Conservation (phyloP, 2,113 vertebrate genomes). For the Coptodon rendalli region DNA sequence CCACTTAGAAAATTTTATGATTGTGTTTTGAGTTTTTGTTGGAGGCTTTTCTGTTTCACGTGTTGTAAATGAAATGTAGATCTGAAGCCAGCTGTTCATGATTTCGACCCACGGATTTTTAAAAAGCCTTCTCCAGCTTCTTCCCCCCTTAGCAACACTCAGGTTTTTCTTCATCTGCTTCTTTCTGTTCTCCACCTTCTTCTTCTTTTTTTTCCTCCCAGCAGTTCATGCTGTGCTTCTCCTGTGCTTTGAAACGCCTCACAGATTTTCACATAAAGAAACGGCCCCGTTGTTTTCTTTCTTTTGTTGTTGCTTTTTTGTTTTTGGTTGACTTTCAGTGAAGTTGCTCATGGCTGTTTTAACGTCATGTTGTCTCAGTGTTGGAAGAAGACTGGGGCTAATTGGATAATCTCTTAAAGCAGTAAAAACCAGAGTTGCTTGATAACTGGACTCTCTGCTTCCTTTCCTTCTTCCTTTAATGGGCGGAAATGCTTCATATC, state of each 20-base stretch:
- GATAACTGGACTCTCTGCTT: constrained; percentile 38
- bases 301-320: background rate
- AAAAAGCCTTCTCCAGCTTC: background rate
- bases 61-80: background rate
- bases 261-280: constrained; percentile 35
- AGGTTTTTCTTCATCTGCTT: constrained; percentile 64
- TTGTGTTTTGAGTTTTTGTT: background rate
- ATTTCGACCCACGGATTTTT: background rate
- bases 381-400: constrained; percentile 37
- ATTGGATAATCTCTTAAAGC: constrained; percentile 49
- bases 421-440: constrained; percentile 6
- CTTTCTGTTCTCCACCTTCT: constrained; percentile 59
- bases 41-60: background rate
- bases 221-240: constrained; percentile 60
- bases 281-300: background rate
- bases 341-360: constrained; percentile 35
- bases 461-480: constrained; percentile 7
- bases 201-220: constrained; percentile 8
- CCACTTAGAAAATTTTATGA: background rate
- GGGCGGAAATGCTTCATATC: background rate
- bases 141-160: background rate
- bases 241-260: constrained; percentile 53
- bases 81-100: background rate
- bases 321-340: constrained; percentile 31
- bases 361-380: constrained; percentile 26